Evolutionary conservation across 1,140 invertebrate genomes (phyloP), one percentile per base, ranked within the genome.

Genomic region (Delia radicum): DNA sequence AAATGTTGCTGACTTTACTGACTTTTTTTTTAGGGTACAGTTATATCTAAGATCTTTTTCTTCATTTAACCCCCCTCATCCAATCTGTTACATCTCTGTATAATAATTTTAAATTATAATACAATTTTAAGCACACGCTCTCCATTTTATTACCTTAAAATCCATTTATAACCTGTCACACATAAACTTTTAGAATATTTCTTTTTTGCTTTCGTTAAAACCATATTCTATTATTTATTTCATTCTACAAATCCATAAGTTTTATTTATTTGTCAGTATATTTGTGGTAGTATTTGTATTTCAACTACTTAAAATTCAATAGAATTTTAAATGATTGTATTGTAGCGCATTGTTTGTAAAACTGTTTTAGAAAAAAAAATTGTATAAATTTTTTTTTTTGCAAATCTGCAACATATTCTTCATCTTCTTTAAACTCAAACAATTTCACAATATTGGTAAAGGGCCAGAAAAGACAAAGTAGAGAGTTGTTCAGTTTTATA

Each of bases 331-430:
- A 81, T 82, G 81, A 82, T 84, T 84, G 82, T 80, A 84, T 84
- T 84, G 82, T 82, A 84, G 84, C 82, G 82, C 82, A 84, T 84
- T 84, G 82, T 84, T 84, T 84, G 82, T 84, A 84, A 84, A 84
- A n/a, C n/a, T 82, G 78, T 79, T 74, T 61, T 71, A 69, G 31
- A 67, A 29, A n/a, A n/a, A 65, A 29, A 29, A 67, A 37, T 2
- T 29, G 28, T 13, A 65, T 28, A 26, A 65, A 65, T 42, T n/a
- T n/a, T n/a, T n/a, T n/a, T n/a, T n/a, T n/a, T n/a, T n/a, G n/a
- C n/a, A n/a, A n/a, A n/a, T n/a, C n/a, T n/a, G n/a, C n/a, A n/a
- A n/a, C n/a, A n/a, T n/a, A n/a, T n/a, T n/a, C n/a, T n/a, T n/a
- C n/a, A n/a, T n/a, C n/a, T n/a, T n/a, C n/a, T n/a, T n/a, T n/a